Conservation (phyloP, 1,140 invertebrate genomes). For the Pogonomyrmex barbatus region DNA sequence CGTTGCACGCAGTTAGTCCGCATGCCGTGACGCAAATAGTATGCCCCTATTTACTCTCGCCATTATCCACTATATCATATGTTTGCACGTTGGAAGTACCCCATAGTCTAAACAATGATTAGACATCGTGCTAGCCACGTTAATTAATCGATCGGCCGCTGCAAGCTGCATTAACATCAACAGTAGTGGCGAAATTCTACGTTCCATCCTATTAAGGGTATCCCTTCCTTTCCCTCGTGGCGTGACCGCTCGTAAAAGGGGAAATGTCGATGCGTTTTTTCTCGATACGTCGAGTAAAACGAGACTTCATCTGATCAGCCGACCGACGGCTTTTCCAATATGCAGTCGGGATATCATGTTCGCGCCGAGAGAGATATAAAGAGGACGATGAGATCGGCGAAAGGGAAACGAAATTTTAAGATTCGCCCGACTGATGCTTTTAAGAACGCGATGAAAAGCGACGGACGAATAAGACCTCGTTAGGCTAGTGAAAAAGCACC, state of each 20-base stretch:
- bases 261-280: slow-evolving; percentile 28
- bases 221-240: not conserved
- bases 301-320: slow-evolving; percentile 28
- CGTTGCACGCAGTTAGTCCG: slow-evolving; percentile 10
- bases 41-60: slow-evolving; percentile 63
- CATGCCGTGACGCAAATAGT: slow-evolving; percentile 29
- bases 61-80: slow-evolving; percentile 71
- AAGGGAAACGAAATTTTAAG: slow-evolving; percentile 22
- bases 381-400: not conserved
- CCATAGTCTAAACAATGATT: slow-evolving; percentile 68
- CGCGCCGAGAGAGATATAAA: slow-evolving; percentile 12
- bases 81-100: slow-evolving; percentile 62
- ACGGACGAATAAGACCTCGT: slow-evolving; percentile 70
- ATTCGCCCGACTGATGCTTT: slow-evolving; percentile 17
- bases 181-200: slow-evolving; percentile 1
- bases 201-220: not conserved
- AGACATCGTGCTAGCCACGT: slow-evolving; percentile 58
- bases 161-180: slow-evolving; percentile 30
- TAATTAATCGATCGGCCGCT: slow-evolving; percentile 69
- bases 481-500: slow-evolving; percentile 48
- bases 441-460: slow-evolving; percentile 35
- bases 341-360: slow-evolving; percentile 53
- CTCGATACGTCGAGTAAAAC: slow-evolving; percentile 34
- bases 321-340: slow-evolving; percentile 53
- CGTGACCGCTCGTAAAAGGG: not conserved